phyloP scores from a whole-genome alignment of 2,797 vertebrate species.

The Phoxinus dragarum region DNA sequence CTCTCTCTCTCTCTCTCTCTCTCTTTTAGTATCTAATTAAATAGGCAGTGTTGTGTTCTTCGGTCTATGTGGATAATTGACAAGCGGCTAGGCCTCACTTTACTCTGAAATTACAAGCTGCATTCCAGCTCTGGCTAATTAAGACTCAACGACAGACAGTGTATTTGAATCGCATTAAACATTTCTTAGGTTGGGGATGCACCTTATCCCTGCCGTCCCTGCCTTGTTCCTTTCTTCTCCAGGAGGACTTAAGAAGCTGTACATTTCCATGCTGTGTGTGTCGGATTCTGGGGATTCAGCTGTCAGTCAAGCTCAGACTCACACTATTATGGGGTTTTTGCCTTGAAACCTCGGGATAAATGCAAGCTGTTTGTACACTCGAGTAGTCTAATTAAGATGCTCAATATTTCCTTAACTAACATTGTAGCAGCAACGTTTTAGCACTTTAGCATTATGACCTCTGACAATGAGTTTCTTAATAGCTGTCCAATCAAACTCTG shows the following conservation, averaged over 20 bases:
- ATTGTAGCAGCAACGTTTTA: not conserved
- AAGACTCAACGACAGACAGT: conserved; percentile 73
- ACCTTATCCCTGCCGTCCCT: conserved; percentile 40
- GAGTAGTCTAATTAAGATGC: conserved; percentile 37
- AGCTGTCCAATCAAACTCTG: not conserved
- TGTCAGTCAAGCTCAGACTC: conserved; percentile 55
- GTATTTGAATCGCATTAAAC: conserved; percentile 62
- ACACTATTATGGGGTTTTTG: conserved; percentile 35
- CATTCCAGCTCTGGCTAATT: conserved; percentile 74
- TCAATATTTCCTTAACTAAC: conserved; percentile 13
- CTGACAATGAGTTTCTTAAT: not conserved
- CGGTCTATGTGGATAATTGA: conserved; percentile 74
- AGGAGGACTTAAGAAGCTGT: conserved; percentile 52
- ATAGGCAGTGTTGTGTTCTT: conserved; percentile 66
- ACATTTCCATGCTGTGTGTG: conserved; percentile 66
- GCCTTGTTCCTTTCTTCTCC: conserved; percentile 41
- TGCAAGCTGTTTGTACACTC: conserved; percentile 23
- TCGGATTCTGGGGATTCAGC: conserved; percentile 65
- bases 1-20: conserved; percentile 23
- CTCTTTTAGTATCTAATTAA: conserved; percentile 74
- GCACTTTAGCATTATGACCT: not conserved
- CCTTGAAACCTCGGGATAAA: conserved; percentile 34
- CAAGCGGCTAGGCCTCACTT: conserved; percentile 62
- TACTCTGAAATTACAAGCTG: conserved; percentile 72
- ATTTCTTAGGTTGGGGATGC: conserved; percentile 62